Conservation (phyloP, 2,113 vertebrate species). For the Hydrochoerus hydrochaeris region DNA sequence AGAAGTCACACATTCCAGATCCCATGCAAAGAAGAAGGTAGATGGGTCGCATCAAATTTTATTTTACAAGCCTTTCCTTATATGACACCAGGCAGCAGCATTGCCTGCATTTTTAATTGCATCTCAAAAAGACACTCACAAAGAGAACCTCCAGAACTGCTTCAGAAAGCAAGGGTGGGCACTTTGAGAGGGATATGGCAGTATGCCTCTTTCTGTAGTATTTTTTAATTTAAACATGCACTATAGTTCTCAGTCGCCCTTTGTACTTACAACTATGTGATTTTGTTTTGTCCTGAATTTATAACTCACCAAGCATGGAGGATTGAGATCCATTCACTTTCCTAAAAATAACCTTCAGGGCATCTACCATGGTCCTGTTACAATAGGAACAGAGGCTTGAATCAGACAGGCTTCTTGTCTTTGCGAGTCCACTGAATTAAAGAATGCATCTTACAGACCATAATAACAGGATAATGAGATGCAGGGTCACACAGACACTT, state of each 20-base stretch:
- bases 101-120: not conserved
- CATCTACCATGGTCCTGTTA: not conserved
- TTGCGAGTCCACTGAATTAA: not conserved
- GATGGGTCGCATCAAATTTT: not conserved
- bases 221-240: not conserved
- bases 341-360: not conserved
- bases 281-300: conserved; percentile 18
- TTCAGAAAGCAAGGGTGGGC: not conserved
- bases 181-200: not conserved
- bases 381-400: not conserved
- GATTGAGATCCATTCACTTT: not conserved
- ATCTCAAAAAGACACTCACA: not conserved
- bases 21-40: not conserved
- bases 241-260: not conserved
- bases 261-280: not conserved
- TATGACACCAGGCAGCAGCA: not conserved
- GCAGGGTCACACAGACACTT: not conserved
- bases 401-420: not conserved
- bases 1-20: not conserved
- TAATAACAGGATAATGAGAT: not conserved
- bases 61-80: not conserved
- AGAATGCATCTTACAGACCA: not conserved
- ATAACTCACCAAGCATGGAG: not conserved
- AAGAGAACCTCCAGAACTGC: not conserved
- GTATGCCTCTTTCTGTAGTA: not conserved